Evolutionary conservation across 2,797 vertebrate genomes (phyloP).

Genomic region (Sebastes taczanowskii): DNA sequence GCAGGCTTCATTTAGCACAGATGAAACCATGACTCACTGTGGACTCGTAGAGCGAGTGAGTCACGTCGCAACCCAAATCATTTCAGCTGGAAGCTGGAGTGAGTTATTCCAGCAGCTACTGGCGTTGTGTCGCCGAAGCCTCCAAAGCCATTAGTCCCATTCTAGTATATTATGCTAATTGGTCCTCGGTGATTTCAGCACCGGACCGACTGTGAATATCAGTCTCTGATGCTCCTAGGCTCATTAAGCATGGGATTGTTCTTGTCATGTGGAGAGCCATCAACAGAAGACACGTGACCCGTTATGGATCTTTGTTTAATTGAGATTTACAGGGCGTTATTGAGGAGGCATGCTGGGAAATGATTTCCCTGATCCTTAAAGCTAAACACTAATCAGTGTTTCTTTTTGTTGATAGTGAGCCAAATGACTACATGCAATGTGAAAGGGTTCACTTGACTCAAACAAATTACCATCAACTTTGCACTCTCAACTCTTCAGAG

Average conservation of each 20-base stretch:
- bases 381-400: not conserved
- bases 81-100: conserved; percentile 37
- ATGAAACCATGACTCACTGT: conserved; percentile 62
- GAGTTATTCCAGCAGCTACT: conserved; percentile 47
- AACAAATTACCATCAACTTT: not conserved
- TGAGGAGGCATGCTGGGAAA: not conserved
- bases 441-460: not conserved
- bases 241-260: conserved; percentile 54
- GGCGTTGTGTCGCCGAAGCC: conserved; percentile 21
- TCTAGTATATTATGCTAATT: conserved; percentile 45
- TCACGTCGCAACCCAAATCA: conserved; percentile 36
- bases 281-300: not conserved
- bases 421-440: not conserved
- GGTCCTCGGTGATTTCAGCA: conserved; percentile 29
- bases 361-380: not conserved
- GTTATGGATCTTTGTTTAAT: not conserved
- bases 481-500: not conserved
- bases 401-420: not conserved
- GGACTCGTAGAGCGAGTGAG: conserved; percentile 55
- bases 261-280: conserved; percentile 18
- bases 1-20: conserved; percentile 69
- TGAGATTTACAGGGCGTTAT: not conserved
- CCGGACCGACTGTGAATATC: conserved; percentile 11
- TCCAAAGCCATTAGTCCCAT: conserved; percentile 49
- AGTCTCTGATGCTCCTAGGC: not conserved